Base-by-base conservation (phyloP, 1,140 invertebrate species). In the Drosophila seguyi region DNA sequence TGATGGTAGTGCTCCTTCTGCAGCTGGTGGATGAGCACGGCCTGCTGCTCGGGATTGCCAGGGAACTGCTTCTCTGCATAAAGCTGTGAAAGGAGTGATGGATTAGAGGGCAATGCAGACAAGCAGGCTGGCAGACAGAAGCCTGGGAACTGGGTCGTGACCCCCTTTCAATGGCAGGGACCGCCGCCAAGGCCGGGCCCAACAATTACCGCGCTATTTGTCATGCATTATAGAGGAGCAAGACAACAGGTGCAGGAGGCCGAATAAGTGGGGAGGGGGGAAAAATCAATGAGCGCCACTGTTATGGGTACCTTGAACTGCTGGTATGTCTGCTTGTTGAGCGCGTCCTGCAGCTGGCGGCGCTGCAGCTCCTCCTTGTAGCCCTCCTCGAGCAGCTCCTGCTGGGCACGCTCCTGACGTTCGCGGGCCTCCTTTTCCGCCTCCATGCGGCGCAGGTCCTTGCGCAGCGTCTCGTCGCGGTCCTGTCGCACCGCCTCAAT, bases 1-100 rank as follows among this genome's bases (percentile, higher is more conserved):
- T 99, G 98, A 91, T 99, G 97, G 92, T 99, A 99, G 93, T 99
- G 98, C 84, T 99, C 98, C 79, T 99, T 98, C 93, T 99, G 98
- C 41, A 99, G 93, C 90, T 99, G 98, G 48, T 96, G 94, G 55
- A 99, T 98, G 18, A 99, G 93, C 53, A 98, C 95, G 3, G 96
- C 97, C 95, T 99, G 99, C 94, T 99, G 97, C 81, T 99, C 97
- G 10, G 96, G 96, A 93, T 94, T 95, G 14, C 97, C 97, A 11
- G 99, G 98, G 93, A 96, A 99, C 90, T 99, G 99, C 91, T 99
- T 98, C 79, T 99, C 97, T 1, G 98, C 98, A 93, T 99, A 99
- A 50, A 95, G 84, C 91, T 92, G 27, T 45, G 22, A 7, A 31
- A 8, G 22, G 20, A 68, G 29, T 31, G 55, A 45, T 2, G n/a